Base-by-base conservation (phyloP, 2,888 invertebrate genomes). In the Heteromyza rotundicornis region DNA sequence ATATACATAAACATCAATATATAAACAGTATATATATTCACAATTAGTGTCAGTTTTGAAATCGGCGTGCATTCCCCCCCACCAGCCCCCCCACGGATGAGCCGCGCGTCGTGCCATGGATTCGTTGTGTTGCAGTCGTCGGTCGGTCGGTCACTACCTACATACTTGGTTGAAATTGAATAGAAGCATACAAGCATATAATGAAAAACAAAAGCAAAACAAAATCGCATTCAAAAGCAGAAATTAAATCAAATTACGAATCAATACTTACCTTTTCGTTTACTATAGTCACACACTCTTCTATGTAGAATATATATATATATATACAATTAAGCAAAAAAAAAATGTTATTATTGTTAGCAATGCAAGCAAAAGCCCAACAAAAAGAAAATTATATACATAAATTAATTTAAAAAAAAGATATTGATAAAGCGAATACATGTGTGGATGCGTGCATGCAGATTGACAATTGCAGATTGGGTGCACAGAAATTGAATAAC, bases 311-410 rank as follows among this genome's bases (percentile, higher is more conserved):
- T 61, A 61, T 52, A 56, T 56, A n/a, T n/a, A n/a, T n/a, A n/a
- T n/a, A n/a, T n/a, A n/a, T 59, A 59, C 27, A 49, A 52, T 61
- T 61, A 61, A 57, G 61, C 57, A 57, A 54, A 57, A 62, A 57
- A 62, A 57, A 57, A 32, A 5, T 32, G 57, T 47, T 47, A 47
- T 61, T 61, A 61, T 61, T 61, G 61, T 61, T 57, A 61, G 35
- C 24, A 57, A 57, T 47, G 54, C 44, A 47, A 61, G 20, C 20
- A 57, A 23, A 20, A 50, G 24, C 24, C 16, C 24, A 16, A 47
- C 36, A 57, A 12, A 57, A 32, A 36, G 50, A 44, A 44, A 47
- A 56, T 36, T 23, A 24, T 49, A 61, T 22, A 16, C 32, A 54
- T 36, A 19, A 55, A 23, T 17, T 27, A 17, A 47, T 17, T 44